A percentile compares a stretch with the other conserved stretches of the same genome.
Evolutionary conservation across 2,888 invertebrate genomes (phyloP).

Genomic region (Eurytoma californica): DNA sequence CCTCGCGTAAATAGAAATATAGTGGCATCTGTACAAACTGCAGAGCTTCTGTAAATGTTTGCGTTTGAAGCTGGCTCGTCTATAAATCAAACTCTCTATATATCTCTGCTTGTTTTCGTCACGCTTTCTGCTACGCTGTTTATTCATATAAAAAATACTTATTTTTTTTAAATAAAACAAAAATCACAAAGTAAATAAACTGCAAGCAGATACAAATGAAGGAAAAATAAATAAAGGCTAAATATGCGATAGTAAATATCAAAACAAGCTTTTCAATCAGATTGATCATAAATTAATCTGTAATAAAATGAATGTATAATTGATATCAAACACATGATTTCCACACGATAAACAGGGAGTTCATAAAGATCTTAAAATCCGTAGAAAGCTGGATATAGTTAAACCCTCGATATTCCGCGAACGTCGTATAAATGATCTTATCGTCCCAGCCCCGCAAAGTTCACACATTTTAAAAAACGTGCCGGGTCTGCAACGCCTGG

Average conservation of each 20-base stretch:
- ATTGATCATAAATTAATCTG: too few relatives aligned
- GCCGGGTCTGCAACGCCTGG: not conserved
- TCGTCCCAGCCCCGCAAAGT: conserved; percentile 4
- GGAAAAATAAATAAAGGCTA: too few relatives aligned
- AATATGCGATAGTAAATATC: too few relatives aligned
- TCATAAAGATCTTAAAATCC: too few relatives aligned
- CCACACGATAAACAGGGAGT: not conserved
- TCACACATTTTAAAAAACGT: not conserved
- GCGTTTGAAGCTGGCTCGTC: not conserved
- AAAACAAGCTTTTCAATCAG: too few relatives aligned
- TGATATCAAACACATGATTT: not conserved
- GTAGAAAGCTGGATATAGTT: conserved; percentile 40
- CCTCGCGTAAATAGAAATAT: conserved; percentile 18
- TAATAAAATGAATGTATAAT: too few relatives aligned
- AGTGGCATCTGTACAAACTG: conserved; percentile 9
- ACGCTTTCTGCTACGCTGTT: too few relatives aligned
- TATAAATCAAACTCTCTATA: not conserved
- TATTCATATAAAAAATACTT: too few relatives aligned
- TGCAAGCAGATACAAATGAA: too few relatives aligned
- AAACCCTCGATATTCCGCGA: not conserved
- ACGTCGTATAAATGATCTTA: conserved; percentile 5
- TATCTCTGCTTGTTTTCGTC: not conserved
- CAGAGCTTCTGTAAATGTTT: conserved; percentile 25
- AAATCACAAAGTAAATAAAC: too few relatives aligned
- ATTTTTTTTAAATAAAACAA: too few relatives aligned